These are phyloP conservation scores for Gymnogyps californianus DNA, from an alignment of 2,113 vertebrate genomes.

Conservation along the genomic window DNA sequence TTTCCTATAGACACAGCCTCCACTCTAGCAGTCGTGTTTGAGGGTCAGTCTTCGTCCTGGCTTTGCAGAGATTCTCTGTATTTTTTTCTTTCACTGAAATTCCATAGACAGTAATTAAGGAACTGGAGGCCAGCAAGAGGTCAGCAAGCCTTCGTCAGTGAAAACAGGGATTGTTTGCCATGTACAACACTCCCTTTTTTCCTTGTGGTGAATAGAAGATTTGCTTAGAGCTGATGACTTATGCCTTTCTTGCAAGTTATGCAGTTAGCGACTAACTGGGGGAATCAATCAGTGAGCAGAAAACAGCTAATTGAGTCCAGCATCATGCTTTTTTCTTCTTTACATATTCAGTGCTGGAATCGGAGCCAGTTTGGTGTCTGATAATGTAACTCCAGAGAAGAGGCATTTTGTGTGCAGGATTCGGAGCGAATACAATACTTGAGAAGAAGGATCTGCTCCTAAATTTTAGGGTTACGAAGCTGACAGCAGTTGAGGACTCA, in stretches of 20 bases:
- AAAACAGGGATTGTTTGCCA: conserved; percentile 91
- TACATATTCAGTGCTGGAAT: conserved; percentile 52
- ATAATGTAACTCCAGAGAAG: conserved; percentile 70
- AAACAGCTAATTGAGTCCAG: conserved; percentile 79
- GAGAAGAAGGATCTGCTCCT: conserved; percentile 52
- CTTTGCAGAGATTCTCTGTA: conserved; percentile 69
- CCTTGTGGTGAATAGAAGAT: conserved; percentile 84
- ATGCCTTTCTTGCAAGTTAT: conserved; percentile 80
- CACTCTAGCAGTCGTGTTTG: conserved; percentile 25
- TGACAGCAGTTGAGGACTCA: conserved; percentile 49
- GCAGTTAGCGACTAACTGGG: conserved; percentile 67
- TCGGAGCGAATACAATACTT: conserved; percentile 24
- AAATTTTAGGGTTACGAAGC: conserved; percentile 56
- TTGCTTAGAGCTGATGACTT: conserved; percentile 83
- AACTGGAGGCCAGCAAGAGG: conserved; percentile 88
- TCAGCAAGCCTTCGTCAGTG: conserved; percentile 85
- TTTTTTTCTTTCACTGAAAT: conserved; percentile 82
- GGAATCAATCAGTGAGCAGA: conserved; percentile 72
- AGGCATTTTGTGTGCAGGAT: conserved; percentile 49
- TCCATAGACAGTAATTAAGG: conserved; percentile 91
- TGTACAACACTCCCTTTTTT: conserved; percentile 92
- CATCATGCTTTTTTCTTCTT: conserved; percentile 50
- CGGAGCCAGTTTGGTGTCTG: conserved; percentile 60
- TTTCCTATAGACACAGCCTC: conserved; percentile 49
- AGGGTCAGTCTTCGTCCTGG: conserved; percentile 62